Percentiles rank a stretch among this genome's conserved stretches.
phyloP scores from a whole-genome alignment of 1,140 invertebrate genomes.

The Meloidogyne floridensis region DNA sequence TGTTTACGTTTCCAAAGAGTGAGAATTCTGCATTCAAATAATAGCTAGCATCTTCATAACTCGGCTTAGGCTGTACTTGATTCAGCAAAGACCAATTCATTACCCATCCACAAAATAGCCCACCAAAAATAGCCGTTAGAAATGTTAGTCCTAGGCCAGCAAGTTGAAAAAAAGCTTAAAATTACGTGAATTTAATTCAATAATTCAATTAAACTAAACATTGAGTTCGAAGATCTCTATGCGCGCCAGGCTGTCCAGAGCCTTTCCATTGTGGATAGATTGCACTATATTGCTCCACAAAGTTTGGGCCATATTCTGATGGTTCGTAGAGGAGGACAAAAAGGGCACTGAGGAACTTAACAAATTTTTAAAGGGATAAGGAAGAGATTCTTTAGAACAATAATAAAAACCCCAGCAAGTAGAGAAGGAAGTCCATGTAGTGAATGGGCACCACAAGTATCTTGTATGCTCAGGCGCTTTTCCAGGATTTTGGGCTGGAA shows the following conservation, averaged over 20 bases:
- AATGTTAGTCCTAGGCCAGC: conserved; percentile 76
- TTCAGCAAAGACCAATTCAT: conserved; percentile 54
- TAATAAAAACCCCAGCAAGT: conserved; percentile 64
- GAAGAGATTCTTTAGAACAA: neutral
- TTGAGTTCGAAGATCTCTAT: conserved; percentile 74
- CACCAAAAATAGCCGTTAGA: conserved; percentile 75
- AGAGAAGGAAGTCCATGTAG: conserved; percentile 69
- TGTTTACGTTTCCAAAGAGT: conserved; percentile 56
- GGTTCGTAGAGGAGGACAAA: conserved; percentile 60
- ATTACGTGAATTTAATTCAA: neutral
- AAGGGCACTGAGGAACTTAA: conserved; percentile 55
- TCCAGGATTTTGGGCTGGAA: conserved; percentile 50
- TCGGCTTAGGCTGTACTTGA: conserved; percentile 53
- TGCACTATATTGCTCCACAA: conserved; percentile 51
- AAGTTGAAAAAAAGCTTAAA: conserved; percentile 76
- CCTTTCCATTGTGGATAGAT: conserved; percentile 32
- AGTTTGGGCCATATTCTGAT: conserved; percentile 57
- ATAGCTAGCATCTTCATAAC: conserved; percentile 64
- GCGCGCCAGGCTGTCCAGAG: conserved; percentile 67
- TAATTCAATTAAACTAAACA: neutral
- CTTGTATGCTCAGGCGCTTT: conserved; percentile 64
- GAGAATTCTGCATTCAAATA: conserved; percentile 59
- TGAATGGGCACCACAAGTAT: conserved; percentile 70
- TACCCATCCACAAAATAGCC: conserved; percentile 75
- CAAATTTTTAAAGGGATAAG: neutral